Evolutionary conservation across 2,888 invertebrate genomes (phyloP).

Genomic region (Dryobotodes eremita): DNA sequence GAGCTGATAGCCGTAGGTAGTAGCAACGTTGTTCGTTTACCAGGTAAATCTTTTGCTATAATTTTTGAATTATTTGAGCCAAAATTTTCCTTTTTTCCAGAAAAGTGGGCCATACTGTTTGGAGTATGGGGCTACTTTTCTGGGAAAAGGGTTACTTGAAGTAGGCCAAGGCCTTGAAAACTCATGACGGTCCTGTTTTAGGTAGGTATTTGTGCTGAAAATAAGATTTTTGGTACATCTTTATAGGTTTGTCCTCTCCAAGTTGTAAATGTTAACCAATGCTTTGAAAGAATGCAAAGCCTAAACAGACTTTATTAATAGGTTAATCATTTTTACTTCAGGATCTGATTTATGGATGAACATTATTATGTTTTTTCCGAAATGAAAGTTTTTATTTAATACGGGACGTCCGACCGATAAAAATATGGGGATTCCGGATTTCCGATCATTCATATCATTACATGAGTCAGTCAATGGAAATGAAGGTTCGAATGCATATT

Average conservation of each 20-base stretch:
- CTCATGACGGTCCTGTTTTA: neutral
- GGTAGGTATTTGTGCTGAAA: neutral
- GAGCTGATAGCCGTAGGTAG: constrained; percentile 17
- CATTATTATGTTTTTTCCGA: neutral
- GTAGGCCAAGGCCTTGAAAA: neutral
- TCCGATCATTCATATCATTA: constrained; percentile 49
- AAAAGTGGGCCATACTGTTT: no score
- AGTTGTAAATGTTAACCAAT: neutral
- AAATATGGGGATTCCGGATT: constrained; percentile 39
- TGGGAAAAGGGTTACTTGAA: constrained; percentile 11
- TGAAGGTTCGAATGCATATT: constrained; percentile 36
- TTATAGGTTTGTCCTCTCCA: neutral
- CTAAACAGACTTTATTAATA: neutral
- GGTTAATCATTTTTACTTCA: no score
- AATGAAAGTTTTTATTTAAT: constrained; percentile 2
- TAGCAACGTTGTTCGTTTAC: neutral
- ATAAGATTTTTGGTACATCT: neutral
- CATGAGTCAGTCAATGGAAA: constrained; percentile 47
- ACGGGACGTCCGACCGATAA: constrained; percentile 11
- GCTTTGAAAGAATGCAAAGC: neutral
- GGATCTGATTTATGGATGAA: neutral
- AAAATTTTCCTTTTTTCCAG: no score
- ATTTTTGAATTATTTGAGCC: neutral
- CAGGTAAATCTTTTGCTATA: constrained; percentile 20
- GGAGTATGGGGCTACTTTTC: constrained; percentile 1